Evolutionary conservation across 2,113 vertebrate species (phyloP), one percentile per base, ranked within the genome.

Genomic region (Synchiropus splendidus): DNA sequence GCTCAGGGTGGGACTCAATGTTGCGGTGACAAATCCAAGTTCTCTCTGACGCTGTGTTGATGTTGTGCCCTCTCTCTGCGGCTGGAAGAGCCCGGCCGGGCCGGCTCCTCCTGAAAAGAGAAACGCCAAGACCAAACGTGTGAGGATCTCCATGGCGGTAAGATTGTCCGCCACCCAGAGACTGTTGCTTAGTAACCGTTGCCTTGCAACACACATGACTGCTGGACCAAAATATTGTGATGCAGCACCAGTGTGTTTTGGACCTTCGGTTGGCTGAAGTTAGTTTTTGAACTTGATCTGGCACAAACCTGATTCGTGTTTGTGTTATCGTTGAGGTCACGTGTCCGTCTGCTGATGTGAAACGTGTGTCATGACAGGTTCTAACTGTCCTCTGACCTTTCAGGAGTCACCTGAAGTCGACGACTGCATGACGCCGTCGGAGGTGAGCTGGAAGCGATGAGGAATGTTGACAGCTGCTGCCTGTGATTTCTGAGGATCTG

Each of bases 131-230:
- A 75, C 83, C 80, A 96, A 92, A 77, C 87, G 86, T 32, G 90
- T 92, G 83, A 90, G 88, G 61, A 91, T 94, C 84, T 92, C 91
- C 74, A 73, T 92, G 69, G 82, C 83, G 84, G 92, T 97, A 90
- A 87, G 92, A 82, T 53, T 73, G 72, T 75, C 74, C 54, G 59
- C 75, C 60, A 62, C 75, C 72, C 70, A 66, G 70, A 78, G 63
- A 78, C 75, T 64, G 79, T 80, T 80, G 76, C 76, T 59, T 60
- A 61, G 78, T 73, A 78, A 80, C 80, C 17, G 67, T 82, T 79
- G 74, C 72, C 64, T 75, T 74, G 72, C 69, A 4, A 72, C 65
- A 67, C 49, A n/a, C 44, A 46, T 53, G 65, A 61, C 54, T 42
- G 51, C 65, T 60, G 65, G 61, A 70, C 56, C 64, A 53, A 70